Percentiles rank a stretch among this genome's conserved stretches.
Conservation (phyloP, 1,140 invertebrate species). For the Piezodorus guildinii region DNA sequence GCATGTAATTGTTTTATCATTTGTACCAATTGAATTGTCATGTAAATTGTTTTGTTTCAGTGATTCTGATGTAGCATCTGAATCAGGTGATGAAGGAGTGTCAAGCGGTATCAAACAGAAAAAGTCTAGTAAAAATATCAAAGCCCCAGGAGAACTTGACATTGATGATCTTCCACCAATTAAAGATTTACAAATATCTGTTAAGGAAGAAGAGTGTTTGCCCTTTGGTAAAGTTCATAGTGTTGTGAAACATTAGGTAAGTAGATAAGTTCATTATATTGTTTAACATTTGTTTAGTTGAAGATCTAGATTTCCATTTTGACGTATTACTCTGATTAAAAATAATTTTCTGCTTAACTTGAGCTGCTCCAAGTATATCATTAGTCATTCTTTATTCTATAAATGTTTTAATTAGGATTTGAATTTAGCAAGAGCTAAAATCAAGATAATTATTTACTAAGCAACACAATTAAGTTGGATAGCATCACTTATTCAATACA, state of each 20-base stretch:
- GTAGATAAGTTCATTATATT: slow-evolving; percentile 14
- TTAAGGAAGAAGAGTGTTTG: slow-evolving; percentile 59
- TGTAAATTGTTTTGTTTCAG: not conserved
- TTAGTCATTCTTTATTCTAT: too few relatives aligned
- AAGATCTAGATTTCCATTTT: too few relatives aligned
- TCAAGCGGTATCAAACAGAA: not conserved
- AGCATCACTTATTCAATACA: too few relatives aligned
- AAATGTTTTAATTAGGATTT: too few relatives aligned
- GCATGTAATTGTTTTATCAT: not conserved
- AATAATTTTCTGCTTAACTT: too few relatives aligned
- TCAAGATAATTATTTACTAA: too few relatives aligned
- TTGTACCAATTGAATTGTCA: not conserved
- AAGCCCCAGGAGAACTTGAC: not conserved
- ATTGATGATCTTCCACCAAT: slow-evolving; percentile 61
- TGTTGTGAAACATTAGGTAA: slow-evolving; percentile 61
- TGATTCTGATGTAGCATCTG: not conserved
- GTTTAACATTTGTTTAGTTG: not conserved
- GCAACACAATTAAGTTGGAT: too few relatives aligned
- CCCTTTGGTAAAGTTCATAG: slow-evolving; percentile 59
- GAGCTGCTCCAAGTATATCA: too few relatives aligned
- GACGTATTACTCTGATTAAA: too few relatives aligned
- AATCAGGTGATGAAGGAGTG: not conserved
- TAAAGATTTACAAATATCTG: slow-evolving; percentile 66
- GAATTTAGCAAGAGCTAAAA: too few relatives aligned
- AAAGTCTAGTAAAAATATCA: too few relatives aligned